Percentiles rank a stretch among this genome's conserved stretches.
phyloP scores from a whole-genome alignment of 2,113 vertebrate genomes.

The Peromyscus maniculatus region DNA sequence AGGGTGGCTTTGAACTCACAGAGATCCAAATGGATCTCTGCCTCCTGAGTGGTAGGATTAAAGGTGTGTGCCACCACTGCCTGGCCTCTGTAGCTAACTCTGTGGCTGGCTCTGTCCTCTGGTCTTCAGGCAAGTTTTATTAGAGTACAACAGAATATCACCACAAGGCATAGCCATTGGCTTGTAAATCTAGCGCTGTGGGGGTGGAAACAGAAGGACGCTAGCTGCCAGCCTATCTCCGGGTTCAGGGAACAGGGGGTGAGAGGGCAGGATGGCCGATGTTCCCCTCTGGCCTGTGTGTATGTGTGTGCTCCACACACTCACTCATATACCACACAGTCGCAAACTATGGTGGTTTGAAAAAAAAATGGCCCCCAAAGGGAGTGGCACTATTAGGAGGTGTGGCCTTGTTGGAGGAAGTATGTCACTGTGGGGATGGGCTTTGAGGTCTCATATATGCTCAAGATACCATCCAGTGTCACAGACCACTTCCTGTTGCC shows the following conservation, averaged over 20 bases:
- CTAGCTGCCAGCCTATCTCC: not conserved
- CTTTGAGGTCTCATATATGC: not conserved
- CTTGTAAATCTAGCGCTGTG: not conserved
- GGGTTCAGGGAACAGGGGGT: not conserved
- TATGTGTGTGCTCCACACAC: no score
- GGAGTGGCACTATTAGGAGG: not conserved
- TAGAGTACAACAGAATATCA: no score
- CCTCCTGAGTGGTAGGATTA: no score
- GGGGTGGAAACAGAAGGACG: not conserved
- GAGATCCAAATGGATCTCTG: no score
- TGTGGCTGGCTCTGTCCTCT: no score
- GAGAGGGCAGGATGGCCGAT: not conserved
- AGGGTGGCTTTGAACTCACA: no score
- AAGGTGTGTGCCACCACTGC: no score
- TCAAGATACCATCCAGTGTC: not conserved
- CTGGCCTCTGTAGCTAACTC: no score
- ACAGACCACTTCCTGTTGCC: not conserved
- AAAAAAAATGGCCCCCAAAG: not conserved
- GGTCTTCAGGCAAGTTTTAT: no score
- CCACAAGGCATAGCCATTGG: no score
- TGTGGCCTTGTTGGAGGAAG: not conserved
- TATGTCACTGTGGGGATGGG: not conserved
- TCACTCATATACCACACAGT: not conserved
- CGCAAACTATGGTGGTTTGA: not conserved
- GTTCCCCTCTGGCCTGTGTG: not conserved